Conservation (phyloP, 2,888 invertebrate genomes). For the Leptothorax acervorum region DNA sequence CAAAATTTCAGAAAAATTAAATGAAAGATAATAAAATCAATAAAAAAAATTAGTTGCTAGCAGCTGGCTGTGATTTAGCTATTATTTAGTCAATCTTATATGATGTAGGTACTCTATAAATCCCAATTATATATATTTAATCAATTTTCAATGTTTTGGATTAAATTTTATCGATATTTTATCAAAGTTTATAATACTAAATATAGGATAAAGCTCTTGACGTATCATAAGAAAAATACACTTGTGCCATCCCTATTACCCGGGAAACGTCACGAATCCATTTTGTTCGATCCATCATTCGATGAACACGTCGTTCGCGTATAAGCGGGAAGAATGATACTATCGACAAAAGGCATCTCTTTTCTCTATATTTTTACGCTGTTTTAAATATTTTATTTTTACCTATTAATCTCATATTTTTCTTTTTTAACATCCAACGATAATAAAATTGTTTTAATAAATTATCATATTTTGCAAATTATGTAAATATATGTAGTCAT, state of each 20-base stretch:
- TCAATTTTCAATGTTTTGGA: slow-evolving; percentile 58
- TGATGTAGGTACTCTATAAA: slow-evolving; percentile 53
- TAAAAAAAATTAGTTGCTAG: slow-evolving; percentile 52
- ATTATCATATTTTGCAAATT: slow-evolving; percentile 4
- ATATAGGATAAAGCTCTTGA: slow-evolving; percentile 57
- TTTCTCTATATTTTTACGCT: slow-evolving; percentile 2
- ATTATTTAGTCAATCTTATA: slow-evolving; percentile 58
- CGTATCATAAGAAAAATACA: slow-evolving; percentile 58
- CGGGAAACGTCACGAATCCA: slow-evolving; percentile 68
- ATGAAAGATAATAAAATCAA: slow-evolving; percentile 58
- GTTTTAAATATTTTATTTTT: slow-evolving; percentile 14
- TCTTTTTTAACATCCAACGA: not conserved
- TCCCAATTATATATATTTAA: slow-evolving; percentile 29
- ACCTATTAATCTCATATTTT: not conserved
- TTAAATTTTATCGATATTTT: slow-evolving; percentile 9
- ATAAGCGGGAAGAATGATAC: slow-evolving; percentile 48
- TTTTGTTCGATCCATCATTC: slow-evolving; percentile 73
- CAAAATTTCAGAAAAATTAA: slow-evolving; percentile 69
- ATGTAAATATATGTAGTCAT: not conserved
- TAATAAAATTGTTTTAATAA: not conserved
- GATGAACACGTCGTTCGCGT: slow-evolving; percentile 53
- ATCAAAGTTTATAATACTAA: slow-evolving; percentile 41
- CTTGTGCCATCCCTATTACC: slow-evolving; percentile 55
- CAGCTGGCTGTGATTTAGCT: slow-evolving; percentile 15
- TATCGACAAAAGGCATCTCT: slow-evolving; percentile 56